Base-by-base conservation (phyloP, 2,888 invertebrate genomes). In the Merodon equestris region DNA sequence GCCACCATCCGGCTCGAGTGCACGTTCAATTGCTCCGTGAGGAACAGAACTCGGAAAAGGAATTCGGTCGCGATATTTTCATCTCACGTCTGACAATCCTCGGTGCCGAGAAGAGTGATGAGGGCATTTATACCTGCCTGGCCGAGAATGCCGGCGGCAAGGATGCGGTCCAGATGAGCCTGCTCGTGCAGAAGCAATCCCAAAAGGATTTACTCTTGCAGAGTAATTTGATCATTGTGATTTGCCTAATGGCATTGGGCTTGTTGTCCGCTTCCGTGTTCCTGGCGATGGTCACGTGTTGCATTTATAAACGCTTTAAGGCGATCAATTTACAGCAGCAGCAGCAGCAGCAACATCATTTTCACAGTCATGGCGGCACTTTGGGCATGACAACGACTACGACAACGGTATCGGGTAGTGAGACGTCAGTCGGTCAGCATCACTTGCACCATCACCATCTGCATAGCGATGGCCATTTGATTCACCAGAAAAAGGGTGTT, bases 111-210 rank as follows among this genome's bases (percentile, higher is more conserved):
- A 90, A 89, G 27, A 91, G 91, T 40, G 95, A 95, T 85, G 91
- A 92, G 83, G 94, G 94, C 1, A 92, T 92, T 56, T 95, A 94
- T 86, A 90, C 92, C 56, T 97, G 97, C 85, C 91, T 93, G 9
- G 96, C 96, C 0, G 93, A 92, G 85, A 96, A 95, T 87, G 91
- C 92, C 0, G 96, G 94, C 1, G 96, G 96, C 1, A 91, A 92
- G 13, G 93, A 93, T 83, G 94, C 94, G 85, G 92, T 92, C 66
- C 95, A 94, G 85, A 89, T 96, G 47, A 85, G 83, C 79, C 71
- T 87, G 45, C 75, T 86, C 9, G 85, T 87, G 18, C 85, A 87
- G 64, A 85, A 86, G 61, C 83, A 84, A 2, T 82, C 82, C 3
- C 82, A 83, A 19, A 83, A 84, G 44, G 85, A 85, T 63, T 68